A percentile compares a stretch with the other conserved stretches of the same genome.
Evolutionary conservation across 2,888 invertebrate species (phyloP).

Genomic region (Tridacna gigas): DNA sequence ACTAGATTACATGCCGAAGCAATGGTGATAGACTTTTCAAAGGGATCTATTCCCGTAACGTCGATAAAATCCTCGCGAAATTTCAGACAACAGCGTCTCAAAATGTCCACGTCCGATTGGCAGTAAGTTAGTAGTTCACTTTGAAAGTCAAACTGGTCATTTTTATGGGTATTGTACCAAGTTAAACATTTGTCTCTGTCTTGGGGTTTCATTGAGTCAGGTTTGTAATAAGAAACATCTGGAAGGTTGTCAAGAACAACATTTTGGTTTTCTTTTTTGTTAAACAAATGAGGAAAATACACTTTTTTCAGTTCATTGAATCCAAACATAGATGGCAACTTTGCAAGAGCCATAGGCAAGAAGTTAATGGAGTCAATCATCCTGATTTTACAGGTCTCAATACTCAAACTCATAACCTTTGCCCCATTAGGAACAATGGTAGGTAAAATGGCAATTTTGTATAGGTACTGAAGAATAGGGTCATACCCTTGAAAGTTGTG

Average conservation of each 20-base stretch:
- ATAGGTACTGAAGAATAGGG: slow-evolving; percentile 54
- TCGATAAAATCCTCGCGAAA: slow-evolving; percentile 39
- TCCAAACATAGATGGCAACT: slow-evolving; percentile 49
- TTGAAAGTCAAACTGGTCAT: too few relatives aligned
- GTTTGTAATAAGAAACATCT: slow-evolving; percentile 52
- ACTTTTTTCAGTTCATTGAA: slow-evolving; percentile 56
- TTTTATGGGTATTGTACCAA: too few relatives aligned
- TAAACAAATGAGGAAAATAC: slow-evolving; percentile 60
- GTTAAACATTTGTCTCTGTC: slow-evolving; percentile 39
- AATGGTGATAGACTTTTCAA: slow-evolving; percentile 53
- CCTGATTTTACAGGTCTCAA: slow-evolving; percentile 38
- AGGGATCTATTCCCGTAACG: slow-evolving; percentile 57
- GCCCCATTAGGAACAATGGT: slow-evolving; percentile 49
- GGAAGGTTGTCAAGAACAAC: slow-evolving; percentile 40
- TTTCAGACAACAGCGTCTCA: slow-evolving; percentile 44
- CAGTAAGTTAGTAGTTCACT: slow-evolving; percentile 47
- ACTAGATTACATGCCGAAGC: slow-evolving; percentile 55
- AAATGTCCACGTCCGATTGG: slow-evolving; percentile 10
- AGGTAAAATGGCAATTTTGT: slow-evolving; percentile 52
- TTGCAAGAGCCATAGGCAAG: slow-evolving; percentile 53
- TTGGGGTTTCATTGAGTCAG: slow-evolving; percentile 56
- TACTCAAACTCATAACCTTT: slow-evolving; percentile 34
- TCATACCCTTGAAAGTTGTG: slow-evolving; percentile 63
- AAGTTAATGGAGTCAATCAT: slow-evolving; percentile 58
- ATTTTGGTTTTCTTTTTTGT: slow-evolving; percentile 49